phyloP scores from a whole-genome alignment of 2,888 invertebrate species.

The Blera fallax region DNA sequence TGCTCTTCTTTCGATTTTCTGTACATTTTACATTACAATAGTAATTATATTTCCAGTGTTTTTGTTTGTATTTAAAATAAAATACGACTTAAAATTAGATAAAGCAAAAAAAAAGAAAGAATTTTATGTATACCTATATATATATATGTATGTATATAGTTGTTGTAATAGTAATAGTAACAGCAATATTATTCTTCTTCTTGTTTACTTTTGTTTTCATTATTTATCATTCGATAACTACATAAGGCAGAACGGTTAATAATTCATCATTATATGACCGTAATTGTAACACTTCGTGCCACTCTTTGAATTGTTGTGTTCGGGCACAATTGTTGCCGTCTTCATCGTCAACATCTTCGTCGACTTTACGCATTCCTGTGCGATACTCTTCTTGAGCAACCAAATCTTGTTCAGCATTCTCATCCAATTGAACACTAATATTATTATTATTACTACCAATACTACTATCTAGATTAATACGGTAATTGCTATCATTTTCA shows the following conservation, averaged over 20 bases:
- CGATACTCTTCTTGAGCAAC: constrained; percentile 75
- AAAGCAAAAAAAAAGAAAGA: constrained; percentile 43
- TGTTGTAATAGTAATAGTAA: constrained; percentile 53
- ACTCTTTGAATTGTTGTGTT: constrained; percentile 88
- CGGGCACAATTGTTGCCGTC: constrained; percentile 74
- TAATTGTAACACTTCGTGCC: constrained; percentile 93
- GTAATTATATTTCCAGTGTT: constrained; percentile 4
- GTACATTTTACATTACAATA: constrained; percentile 51
- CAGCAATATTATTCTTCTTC: constrained; percentile 48
- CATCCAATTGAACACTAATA: constrained; percentile 20
- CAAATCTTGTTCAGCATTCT: constrained; percentile 8
- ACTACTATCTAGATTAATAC: constrained; percentile 31
- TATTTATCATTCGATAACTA: constrained; percentile 91
- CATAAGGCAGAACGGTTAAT: constrained; percentile 97
- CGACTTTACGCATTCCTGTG: constrained; percentile 76
- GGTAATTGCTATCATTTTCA: constrained; percentile 20
- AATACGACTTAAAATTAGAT: constrained; percentile 50
- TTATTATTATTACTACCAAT: constrained; percentile 37
- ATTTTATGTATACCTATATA: constrained; percentile 11
- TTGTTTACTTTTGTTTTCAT: constrained; percentile 32
- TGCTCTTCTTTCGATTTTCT: constrained; percentile 26
- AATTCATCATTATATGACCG: constrained; percentile 89
- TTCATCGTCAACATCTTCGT: constrained; percentile 74
- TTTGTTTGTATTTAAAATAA: constrained; percentile 38
- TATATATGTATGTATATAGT: constrained; percentile 39